phyloP scores from a whole-genome alignment of 2,797 vertebrate species.

The Monodelphis domestica region DNA sequence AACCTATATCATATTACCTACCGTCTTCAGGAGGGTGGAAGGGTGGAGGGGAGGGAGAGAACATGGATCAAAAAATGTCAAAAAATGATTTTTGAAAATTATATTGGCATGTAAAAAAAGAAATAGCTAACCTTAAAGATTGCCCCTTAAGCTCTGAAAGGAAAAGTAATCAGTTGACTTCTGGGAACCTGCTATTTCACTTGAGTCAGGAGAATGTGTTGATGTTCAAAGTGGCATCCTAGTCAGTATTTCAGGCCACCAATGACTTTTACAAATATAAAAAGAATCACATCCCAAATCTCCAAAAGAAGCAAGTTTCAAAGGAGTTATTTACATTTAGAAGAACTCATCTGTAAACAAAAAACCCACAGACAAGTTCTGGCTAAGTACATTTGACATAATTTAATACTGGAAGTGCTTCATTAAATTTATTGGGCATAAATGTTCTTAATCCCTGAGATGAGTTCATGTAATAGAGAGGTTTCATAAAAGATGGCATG shows the following conservation, averaged over 20 bases:
- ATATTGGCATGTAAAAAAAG: too few relatives aligned
- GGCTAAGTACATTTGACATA: neutral
- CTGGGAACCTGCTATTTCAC: neutral
- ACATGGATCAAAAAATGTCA: too few relatives aligned
- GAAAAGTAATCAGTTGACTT: neutral
- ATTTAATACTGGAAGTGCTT: neutral
- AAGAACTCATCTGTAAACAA: neutral
- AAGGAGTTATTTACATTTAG: neutral
- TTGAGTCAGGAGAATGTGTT: neutral
- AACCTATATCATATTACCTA: too few relatives aligned
- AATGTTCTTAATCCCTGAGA: neutral
- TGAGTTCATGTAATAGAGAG: neutral
- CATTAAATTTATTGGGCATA: neutral
- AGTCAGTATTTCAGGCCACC: neutral
- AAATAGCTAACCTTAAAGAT: neutral
- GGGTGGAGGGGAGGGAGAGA: too few relatives aligned
- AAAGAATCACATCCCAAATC: neutral
- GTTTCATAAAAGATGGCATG: neutral
- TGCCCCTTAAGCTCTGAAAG: neutral
- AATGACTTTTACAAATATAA: neutral
- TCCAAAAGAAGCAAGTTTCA: conserved; percentile 8
- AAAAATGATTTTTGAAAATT: too few relatives aligned
- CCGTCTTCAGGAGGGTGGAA: too few relatives aligned
- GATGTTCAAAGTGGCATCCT: neutral
- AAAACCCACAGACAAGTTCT: neutral